Evolutionary conservation across 2,888 invertebrate genomes (phyloP), one percentile per base, ranked within the genome.

Genomic region (Eurytoma adleriae): DNA sequence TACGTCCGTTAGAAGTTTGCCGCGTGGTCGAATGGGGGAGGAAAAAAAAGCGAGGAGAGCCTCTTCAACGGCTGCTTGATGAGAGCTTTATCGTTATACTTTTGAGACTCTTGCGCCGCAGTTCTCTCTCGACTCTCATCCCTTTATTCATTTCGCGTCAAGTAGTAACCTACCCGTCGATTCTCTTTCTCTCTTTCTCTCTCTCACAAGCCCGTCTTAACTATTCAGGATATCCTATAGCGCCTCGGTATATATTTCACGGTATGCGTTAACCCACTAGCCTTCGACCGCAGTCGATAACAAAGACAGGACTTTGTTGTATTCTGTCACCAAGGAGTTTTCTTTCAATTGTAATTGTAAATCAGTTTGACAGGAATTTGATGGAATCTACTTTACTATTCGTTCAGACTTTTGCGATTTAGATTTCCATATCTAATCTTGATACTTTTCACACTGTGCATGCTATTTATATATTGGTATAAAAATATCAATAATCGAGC

Each of bases 81-180:
- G 81, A 81, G 81, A 59, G 78, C 80, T 73, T 80, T 73, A 80
- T 80, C 80, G 80, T 80, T 77, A 77, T 72, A 80, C 69, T 73
- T 74, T 80, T 52, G 61, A 75, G 79, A 71, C 66, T 57, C 57
- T 64, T 18, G 27, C 54, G 30, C 48, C 20, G 13, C 12, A 64
- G 40, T 10, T 40, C 40, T 40, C 40, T 64, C 18, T 64, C 27
- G 14, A 2, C 64, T 30, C 59, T 67, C 74, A 59, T 67, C 20
- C 20, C n/a, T 30, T 57, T 40, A 67, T 74, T 74, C 52, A 70
- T 70, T 77, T 66, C 56, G 56, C 66, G 27, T 57, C 62, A 27
- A 74, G 74, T 74, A 50, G 66, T 4, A 18, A 3, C 7, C 16
- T n/a, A 12, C 27, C 62, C 52, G 24, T 20, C 2, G 12, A 13